A percentile compares a stretch with the other conserved stretches of the same genome.
These are phyloP conservation scores for Chamaetylas fuelleborni DNA, from an alignment of 2,113 vertebrate species.

Conservation along the genomic window DNA sequence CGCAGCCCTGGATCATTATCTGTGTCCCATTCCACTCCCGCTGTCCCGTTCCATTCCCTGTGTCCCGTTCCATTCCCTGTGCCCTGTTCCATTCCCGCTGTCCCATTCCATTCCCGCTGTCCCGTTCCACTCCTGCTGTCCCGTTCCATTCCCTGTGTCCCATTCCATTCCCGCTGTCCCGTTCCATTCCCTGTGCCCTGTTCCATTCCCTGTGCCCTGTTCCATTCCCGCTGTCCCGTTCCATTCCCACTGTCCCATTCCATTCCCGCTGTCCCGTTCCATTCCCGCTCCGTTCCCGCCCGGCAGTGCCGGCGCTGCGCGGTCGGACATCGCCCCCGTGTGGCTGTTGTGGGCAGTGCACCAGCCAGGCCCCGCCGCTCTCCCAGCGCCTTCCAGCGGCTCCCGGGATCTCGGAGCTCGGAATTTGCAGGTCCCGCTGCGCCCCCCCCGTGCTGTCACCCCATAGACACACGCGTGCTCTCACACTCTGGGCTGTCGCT, in stretches of 20 bases:
- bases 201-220: rapidly evolving
- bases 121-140: not conserved
- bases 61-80: not conserved
- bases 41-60: rapidly evolving
- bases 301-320: not conserved
- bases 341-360: not conserved
- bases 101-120: not conserved
- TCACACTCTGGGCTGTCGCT: not conserved
- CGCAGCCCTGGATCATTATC: rapidly evolving
- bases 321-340: not conserved
- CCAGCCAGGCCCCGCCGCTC: not conserved
- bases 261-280: not conserved
- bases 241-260: not conserved
- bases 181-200: rapidly evolving
- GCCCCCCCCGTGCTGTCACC: rapidly evolving
- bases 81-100: not conserved
- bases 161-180: not conserved
- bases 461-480: rapidly evolving
- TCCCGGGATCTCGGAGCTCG: not conserved
- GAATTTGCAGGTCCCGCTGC: not conserved
- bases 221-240: too few species aligned
- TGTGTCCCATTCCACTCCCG: rapidly evolving
- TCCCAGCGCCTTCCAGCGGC: not conserved
- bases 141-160: too few species aligned
- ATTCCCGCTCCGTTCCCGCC: not conserved